Evolutionary conservation across 2,797 vertebrate genomes (phyloP).

Genomic region (Halcyon leucocephala): DNA sequence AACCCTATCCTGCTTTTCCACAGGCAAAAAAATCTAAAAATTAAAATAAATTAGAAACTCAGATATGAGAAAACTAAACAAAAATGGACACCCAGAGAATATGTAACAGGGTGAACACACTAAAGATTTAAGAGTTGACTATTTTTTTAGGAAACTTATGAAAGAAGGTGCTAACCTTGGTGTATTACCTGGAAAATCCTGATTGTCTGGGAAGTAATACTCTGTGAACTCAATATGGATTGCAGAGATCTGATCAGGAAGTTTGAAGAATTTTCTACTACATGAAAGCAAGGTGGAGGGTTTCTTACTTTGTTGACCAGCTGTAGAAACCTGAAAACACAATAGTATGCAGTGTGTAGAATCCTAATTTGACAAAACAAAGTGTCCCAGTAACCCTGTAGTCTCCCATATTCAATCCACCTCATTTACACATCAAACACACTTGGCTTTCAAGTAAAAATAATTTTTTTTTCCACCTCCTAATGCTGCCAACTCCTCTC

Average conservation of each 20-base stretch:
- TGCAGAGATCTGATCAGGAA: constrained; percentile 87
- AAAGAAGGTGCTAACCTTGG: constrained; percentile 57
- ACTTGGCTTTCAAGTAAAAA: not conserved
- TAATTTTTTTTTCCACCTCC: not conserved
- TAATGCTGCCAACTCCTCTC: not conserved
- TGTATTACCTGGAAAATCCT: constrained; percentile 86
- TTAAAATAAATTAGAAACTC: not conserved
- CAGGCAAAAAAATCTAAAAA: not conserved
- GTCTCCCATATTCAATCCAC: not conserved
- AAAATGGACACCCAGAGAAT: not conserved
- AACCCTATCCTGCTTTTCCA: not conserved
- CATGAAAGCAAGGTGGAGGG: constrained; percentile 93
- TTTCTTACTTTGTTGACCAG: constrained; percentile 91
- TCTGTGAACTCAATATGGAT: constrained; percentile 96
- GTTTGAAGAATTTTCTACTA: constrained; percentile 85
- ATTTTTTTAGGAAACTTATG: not conserved
- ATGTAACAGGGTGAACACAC: not conserved
- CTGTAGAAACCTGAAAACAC: constrained; percentile 89
- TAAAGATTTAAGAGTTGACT: not conserved
- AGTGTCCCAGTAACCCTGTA: not conserved
- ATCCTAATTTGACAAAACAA: not conserved
- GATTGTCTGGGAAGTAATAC: constrained; percentile 94
- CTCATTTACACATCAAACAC: constrained; percentile 13
- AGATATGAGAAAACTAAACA: not conserved
- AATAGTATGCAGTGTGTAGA: not conserved